A percentile compares a stretch with the other conserved stretches of the same genome.
phyloP scores from a whole-genome alignment of 1,140 invertebrate species.

The Rhysida immarginata region DNA sequence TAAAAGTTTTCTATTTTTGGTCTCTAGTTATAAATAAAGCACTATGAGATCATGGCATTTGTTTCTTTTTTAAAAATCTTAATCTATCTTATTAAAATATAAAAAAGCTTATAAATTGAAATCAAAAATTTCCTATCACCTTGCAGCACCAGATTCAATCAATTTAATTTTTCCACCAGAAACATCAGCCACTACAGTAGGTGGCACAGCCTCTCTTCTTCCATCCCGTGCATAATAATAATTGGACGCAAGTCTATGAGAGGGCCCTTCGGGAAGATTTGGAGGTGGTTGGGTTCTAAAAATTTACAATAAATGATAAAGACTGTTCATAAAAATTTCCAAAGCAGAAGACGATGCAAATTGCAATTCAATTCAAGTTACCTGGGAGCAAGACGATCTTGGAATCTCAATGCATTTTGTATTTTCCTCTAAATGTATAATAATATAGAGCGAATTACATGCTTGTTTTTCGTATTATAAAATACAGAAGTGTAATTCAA shows the following conservation, averaged over 20 bases:
- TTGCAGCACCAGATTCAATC: too few relatives aligned
- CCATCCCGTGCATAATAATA: conserved; percentile 64
- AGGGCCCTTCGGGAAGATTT: conserved; percentile 51
- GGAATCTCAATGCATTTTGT: conserved; percentile 44
- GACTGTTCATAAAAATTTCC: background rate
- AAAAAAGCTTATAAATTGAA: too few relatives aligned
- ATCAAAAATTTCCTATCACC: too few relatives aligned
- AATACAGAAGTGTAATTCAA: background rate
- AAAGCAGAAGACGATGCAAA: background rate
- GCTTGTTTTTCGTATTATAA: background rate
- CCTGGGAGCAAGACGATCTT: conserved; percentile 37
- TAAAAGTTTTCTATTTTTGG: too few relatives aligned
- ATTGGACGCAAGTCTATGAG: conserved; percentile 53
- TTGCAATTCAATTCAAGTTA: background rate
- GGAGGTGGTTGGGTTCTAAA: conserved; percentile 57
- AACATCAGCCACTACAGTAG: conserved; percentile 40
- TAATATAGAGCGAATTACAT: background rate
- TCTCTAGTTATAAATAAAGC: too few relatives aligned
- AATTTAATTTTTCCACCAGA: too few relatives aligned
- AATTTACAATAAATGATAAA: conserved; percentile 1
- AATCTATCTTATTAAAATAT: too few relatives aligned
- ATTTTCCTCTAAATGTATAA: conserved; percentile 36
- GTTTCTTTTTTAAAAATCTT: too few relatives aligned
- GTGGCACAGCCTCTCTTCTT: conserved; percentile 51
- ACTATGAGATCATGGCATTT: too few relatives aligned